Evolutionary conservation across 2,888 invertebrate species (phyloP).

Genomic region (Leptura quadrifasciata): DNA sequence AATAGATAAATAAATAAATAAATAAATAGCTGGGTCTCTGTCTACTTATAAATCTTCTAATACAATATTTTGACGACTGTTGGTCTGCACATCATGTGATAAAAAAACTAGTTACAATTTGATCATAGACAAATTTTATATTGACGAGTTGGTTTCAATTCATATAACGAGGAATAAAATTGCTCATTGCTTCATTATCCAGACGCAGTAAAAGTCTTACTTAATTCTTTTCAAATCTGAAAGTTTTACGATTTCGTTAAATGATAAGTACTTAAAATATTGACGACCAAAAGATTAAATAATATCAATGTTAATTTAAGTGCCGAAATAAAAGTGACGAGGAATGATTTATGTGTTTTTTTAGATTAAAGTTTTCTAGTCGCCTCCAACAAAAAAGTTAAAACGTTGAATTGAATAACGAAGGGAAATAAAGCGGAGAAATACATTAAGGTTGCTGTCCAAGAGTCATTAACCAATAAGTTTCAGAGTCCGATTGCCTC

Average conservation of each 20-base stretch:
- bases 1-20: too few species aligned
- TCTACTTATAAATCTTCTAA: too few species aligned
- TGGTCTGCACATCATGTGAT: too few species aligned
- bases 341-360: slow-evolving; percentile 4
- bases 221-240: not conserved
- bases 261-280: slow-evolving; percentile 7
- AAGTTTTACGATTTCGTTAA: not conserved
- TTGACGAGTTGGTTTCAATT: not conserved
- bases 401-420: slow-evolving; percentile 7
- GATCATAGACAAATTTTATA: not conserved
- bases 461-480: slow-evolving; percentile 17
- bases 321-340: not conserved
- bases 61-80: too few species aligned
- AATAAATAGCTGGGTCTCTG: too few species aligned
- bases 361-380: not conserved
- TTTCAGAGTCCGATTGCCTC: not conserved
- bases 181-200: not conserved
- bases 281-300: not conserved
- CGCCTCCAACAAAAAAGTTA: not conserved
- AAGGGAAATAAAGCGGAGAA: not conserved
- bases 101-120: too few species aligned
- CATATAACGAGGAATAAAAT: not conserved
- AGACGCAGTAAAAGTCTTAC: not conserved
- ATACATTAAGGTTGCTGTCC: slow-evolving; percentile 9
- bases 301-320: slow-evolving; percentile 1